A percentile compares a stretch with the other conserved stretches of the same genome.
These are phyloP conservation scores for Sardinella longiceps DNA, from an alignment of 2,797 vertebrate species.

Conservation along the genomic window DNA sequence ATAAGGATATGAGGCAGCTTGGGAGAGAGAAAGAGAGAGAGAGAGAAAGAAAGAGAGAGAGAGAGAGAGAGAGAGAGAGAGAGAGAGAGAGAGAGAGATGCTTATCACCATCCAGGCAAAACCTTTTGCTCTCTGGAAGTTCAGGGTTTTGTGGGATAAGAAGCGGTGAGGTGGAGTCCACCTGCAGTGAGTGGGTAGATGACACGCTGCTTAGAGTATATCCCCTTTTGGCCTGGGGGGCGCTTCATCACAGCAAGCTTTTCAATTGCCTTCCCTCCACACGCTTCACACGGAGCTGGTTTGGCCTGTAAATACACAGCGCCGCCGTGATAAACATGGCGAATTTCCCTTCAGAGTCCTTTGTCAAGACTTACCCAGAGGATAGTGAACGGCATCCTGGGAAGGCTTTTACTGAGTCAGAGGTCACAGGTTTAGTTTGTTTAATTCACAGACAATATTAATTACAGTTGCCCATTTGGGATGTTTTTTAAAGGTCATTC, in stretches of 20 bases:
- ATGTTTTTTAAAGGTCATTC: not conserved
- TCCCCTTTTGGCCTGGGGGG: not conserved
- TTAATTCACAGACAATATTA: slow-evolving; percentile 11
- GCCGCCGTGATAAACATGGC: not conserved
- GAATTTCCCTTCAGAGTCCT: not conserved
- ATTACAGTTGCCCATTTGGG: not conserved
- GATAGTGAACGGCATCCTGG: not conserved
- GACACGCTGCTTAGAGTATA: not conserved
- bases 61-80: no score
- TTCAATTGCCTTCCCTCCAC: not conserved
- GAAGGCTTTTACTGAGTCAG: not conserved
- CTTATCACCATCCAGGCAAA: not conserved
- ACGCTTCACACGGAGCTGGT: not conserved
- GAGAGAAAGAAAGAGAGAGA: no score
- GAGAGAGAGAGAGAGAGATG: no score
- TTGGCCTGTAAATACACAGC: not conserved
- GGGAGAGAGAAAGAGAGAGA: no score
- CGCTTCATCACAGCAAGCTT: not conserved
- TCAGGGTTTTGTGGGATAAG: not conserved
- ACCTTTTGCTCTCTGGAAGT: not conserved
- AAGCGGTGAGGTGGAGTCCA: not conserved
- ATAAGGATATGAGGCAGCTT: not conserved
- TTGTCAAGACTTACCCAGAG: not conserved
- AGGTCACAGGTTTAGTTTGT: not conserved
- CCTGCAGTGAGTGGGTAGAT: not conserved